These are phyloP conservation scores for Plectus sambesii DNA, from an alignment of 1,140 invertebrate genomes.

Conservation along the genomic window DNA sequence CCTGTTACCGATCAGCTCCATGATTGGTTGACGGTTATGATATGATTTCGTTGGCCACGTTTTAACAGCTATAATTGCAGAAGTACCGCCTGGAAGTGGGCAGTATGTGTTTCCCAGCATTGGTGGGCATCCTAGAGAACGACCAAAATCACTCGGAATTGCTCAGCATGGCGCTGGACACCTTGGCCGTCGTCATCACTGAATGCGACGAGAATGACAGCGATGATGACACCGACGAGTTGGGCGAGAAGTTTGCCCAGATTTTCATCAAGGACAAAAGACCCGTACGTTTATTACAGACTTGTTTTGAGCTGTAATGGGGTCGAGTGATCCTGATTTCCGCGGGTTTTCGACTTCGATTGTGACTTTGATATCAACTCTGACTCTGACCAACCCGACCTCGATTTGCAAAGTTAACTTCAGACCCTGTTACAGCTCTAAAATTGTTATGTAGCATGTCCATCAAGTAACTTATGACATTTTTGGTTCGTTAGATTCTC, in stretches of 20 bases:
- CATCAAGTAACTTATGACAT: too few relatives aligned
- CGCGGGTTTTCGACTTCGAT: constrained; percentile 31
- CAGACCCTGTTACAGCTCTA: too few relatives aligned
- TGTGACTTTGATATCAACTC: constrained; percentile 24
- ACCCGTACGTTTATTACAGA: too few relatives aligned
- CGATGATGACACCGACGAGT: constrained; percentile 47
- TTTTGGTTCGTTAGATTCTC: too few relatives aligned
- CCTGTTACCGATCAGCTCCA: constrained; percentile 11
- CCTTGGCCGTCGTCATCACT: constrained; percentile 76
- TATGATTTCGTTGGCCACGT: too few relatives aligned
- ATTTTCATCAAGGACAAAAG: constrained; percentile 92
- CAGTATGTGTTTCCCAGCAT: constrained; percentile 77
- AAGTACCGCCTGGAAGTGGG: constrained; percentile 89
- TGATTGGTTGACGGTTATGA: too few relatives aligned
- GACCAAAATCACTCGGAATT: constrained; percentile 80
- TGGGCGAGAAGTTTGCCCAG: constrained; percentile 91
- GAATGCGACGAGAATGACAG: constrained; percentile 52
- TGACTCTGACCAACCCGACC: too few relatives aligned
- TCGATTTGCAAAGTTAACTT: too few relatives aligned
- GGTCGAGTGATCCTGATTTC: constrained; percentile 63
- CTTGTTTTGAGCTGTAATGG: constrained; percentile 70
- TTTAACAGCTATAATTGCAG: constrained; percentile 36
- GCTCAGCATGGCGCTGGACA: constrained; percentile 76
- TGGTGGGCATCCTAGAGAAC: constrained; percentile 58
- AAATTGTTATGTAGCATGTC: too few relatives aligned